phyloP scores from a whole-genome alignment of 2,797 vertebrate genomes.

The Periophthalmus magnuspinnatus region DNA sequence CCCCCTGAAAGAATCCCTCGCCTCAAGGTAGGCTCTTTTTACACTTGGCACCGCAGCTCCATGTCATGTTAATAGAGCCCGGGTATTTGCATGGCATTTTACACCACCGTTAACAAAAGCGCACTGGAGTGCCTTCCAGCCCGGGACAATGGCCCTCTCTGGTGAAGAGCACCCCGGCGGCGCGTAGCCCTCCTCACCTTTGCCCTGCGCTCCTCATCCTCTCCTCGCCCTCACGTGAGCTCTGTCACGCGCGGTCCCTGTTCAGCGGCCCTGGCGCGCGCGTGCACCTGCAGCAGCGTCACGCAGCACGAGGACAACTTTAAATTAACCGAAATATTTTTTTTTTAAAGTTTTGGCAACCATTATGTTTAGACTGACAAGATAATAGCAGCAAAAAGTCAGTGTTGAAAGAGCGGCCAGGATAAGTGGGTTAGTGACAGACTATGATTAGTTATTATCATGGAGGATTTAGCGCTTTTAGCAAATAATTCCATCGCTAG shows the following conservation, averaged over 20 bases:
- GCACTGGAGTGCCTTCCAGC: constrained; percentile 59
- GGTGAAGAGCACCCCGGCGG: constrained; percentile 53
- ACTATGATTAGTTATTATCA: too few species aligned
- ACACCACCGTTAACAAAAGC: constrained; percentile 75
- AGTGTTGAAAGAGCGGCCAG: too few species aligned
- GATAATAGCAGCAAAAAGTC: neutral
- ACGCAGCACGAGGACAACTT: too few species aligned
- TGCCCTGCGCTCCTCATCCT: constrained; percentile 4
- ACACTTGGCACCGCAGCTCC: constrained; percentile 62
- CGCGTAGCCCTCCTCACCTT: constrained; percentile 11
- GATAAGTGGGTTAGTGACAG: too few species aligned
- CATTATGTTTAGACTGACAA: neutral
- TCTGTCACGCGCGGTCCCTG: constrained; percentile 17
- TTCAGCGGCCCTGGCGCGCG: too few species aligned
- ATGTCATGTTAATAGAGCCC: constrained; percentile 71
- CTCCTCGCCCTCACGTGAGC: constrained; percentile 30
- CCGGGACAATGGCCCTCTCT: constrained; percentile 47
- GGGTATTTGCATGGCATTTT: constrained; percentile 71
- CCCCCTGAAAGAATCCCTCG: constrained; percentile 41
- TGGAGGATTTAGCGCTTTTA: too few species aligned
- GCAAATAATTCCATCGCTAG: too few species aligned
- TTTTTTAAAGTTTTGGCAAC: neutral
- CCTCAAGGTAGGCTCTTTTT: constrained; percentile 58
- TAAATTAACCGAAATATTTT: neutral
- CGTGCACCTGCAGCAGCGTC: neutral